Evolutionary conservation across 2,113 vertebrate genomes (phyloP), one percentile per base, ranked within the genome.

Genomic region (Balaenoptera acutorostrata): DNA sequence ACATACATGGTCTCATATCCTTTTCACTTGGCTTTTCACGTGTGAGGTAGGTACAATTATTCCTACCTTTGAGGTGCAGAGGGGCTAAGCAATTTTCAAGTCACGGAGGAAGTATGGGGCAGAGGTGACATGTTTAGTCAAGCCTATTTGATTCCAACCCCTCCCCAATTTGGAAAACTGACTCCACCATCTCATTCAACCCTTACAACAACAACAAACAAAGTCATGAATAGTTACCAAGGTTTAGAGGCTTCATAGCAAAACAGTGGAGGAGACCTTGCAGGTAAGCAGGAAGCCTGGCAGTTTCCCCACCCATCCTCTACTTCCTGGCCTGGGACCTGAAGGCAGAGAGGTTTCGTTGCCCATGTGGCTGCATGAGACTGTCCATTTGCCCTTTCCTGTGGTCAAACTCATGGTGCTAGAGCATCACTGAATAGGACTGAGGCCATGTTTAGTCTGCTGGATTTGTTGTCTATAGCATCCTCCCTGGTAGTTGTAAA

Each of bases 1-100:
- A 27, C 20, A 14, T 0, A 6, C 1, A 0, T 8, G 20, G 29
- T 20, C 33, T 7, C 6, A 1, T n/a, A 1, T 39, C 21, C 11
- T 71, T 18, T 20, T 41, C 49, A 49, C 11, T 2, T 13, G 5
- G 68, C 27, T 33, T 80, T 55, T 80, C 77, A 57, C 0, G 0
- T 0, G 2, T 25, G 66, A 55, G 46, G 63, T 15, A 1, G 36
- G 55, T 6, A 8, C 17, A 27, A 1, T 29, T 46, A 27, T 36
- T 80, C 29, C 49, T 0, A 13, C 39, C 46, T 55, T 31, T 15
- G 25, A 78, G 75, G 29, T 18, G 9, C 46, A 66, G 59, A 44
- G n/a, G 18, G 71, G 46, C 71, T 44, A 12, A 71, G 74, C 3
- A 3, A 21, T n/a, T 82, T 46, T 10, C 29, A 36, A 25, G 78